Base-by-base conservation (phyloP, 2,888 invertebrate genomes). In the Colostygia pectinataria region DNA sequence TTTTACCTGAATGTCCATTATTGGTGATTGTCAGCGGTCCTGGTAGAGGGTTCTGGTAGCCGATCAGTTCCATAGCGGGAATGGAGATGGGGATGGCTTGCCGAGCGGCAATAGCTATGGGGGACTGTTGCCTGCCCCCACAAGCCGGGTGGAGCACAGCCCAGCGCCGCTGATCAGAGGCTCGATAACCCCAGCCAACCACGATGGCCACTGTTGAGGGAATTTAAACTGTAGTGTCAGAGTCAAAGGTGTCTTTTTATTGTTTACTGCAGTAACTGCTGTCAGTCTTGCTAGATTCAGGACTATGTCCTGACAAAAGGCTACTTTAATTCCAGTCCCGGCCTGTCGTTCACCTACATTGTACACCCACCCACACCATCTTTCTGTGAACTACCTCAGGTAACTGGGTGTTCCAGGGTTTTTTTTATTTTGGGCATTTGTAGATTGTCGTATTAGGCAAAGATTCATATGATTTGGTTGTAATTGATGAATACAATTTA, bases 1-100 rank as follows among this genome's bases (percentile, higher is more conserved):
- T n/a, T 25, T 54, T 79, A 93, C 94, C 94, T 65, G 95, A 94
- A 76, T 95, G 94, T 2, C 95, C 95, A 65, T 93, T 94, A 66
- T 95, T 95, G 33, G 90, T 90, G 53, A 93, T 84, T 36, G 90
- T 91, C 18, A 95, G 77, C 2, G 94, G 93, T 37, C 91, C 91
- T 3, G 93, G 92, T 36, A 95, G 77, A 7, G 92, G 90, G 77
- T 95, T 93, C 69, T 94, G 94, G 79, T 94, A 95, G 8, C 94
- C 93, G 59, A 94, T 91, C 80, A 93, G 92, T 74, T 95, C 95
- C 69, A 95, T 89, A 4, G 94, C 94, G 0, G 94, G 94, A 68
- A 95, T 92, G 4, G 93, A 91, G 29, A 94, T 83, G 28, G 93
- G 91, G 39, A 93, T 91, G 1, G 94, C 92, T 74, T 92, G 88